Evolutionary conservation across 2,888 invertebrate genomes (phyloP).

Genomic region (Drosophila subsilvestris): DNA sequence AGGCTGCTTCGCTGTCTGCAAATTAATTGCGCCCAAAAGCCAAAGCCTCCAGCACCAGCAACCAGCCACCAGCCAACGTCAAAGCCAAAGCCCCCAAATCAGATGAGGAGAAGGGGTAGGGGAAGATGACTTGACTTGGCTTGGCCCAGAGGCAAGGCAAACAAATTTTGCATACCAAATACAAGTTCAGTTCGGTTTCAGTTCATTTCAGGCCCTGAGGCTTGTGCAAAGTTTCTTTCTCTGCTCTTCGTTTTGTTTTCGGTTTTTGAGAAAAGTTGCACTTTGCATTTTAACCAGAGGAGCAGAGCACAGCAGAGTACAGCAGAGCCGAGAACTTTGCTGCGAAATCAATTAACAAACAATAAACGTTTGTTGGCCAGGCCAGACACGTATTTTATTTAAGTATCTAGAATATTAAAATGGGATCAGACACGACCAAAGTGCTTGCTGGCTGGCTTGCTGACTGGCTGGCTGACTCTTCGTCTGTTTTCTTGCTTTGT

Average conservation of each 20-base stretch:
- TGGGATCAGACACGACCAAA: constrained; percentile 82
- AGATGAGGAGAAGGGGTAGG: constrained; percentile 3
- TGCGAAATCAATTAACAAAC: constrained; percentile 82
- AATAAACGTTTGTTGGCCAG: constrained; percentile 81
- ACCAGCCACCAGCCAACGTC: neutral
- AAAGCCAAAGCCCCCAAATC: neutral
- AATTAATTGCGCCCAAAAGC: constrained; percentile 68
- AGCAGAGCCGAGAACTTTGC: constrained; percentile 46
- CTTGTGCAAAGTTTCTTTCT: constrained; percentile 32
- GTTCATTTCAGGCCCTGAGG: constrained; percentile 20
- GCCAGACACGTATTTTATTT: constrained; percentile 83
- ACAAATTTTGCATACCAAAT: constrained; percentile 80
- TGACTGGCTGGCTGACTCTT: neutral
- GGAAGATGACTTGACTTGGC: constrained; percentile 47
- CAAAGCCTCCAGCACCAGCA: neutral
- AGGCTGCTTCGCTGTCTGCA: constrained; percentile 75
- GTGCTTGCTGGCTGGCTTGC: constrained; percentile 5
- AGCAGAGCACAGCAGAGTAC: neutral
- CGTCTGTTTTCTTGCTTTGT: neutral
- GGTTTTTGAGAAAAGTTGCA: constrained; percentile 56
- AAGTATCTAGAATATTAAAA: constrained; percentile 84
- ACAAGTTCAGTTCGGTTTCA: constrained; percentile 11
- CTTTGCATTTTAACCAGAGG: constrained; percentile 75
- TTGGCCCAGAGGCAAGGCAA: constrained; percentile 42
- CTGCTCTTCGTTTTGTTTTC: constrained; percentile 22